Base-by-base conservation (phyloP, 2,113 vertebrate genomes). In the human (Homo sapiens) region DNA sequence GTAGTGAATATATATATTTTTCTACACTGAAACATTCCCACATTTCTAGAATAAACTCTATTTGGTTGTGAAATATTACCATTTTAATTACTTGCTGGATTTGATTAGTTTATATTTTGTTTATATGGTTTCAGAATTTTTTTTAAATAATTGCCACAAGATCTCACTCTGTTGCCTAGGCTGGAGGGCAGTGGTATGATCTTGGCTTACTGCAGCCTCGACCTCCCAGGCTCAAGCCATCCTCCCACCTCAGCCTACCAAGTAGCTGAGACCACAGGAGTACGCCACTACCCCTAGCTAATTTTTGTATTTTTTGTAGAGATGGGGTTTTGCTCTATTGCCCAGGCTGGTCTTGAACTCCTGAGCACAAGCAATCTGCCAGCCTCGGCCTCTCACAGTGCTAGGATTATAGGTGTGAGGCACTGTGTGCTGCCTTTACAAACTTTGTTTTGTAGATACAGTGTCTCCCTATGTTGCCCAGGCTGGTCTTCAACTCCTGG, bases 61-160 rank as follows among this genome's bases (percentile, higher is more conserved):
- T 82, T 96, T 91, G 17, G 35, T 88, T 89, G 55, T 83, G 17
- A 30, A 68, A 75, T 89, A 13, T 45, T 87, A 82, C 38, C 86
- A n/a, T 96, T 92, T 96, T 85, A 85, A 93, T 81, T 70, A 68
- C 11, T 96, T 85, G 14, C 4, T 92, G 38, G 17, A 86, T 92
- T 96, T 38, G 18, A 64, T 88, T 96, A 50, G 35, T 38, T 83
- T 93, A 38, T 89, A 40, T 78, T 93, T 91, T 76, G 9, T 90
- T 90, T 73, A 84, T 27, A 4, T 66, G 22, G 70, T 66, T 86
- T 94, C 50, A 89, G 35, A 73, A 35, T 38, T 55, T 55, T 55
- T 55, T 20, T 0, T 0, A 6, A 30, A 64, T 14, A 30, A 30
- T 64, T 64, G 27, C 12, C 5, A 30, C 61, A 64, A 32, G 16